These are phyloP conservation scores for Eristalis arbustorum DNA, from an alignment of 2,888 invertebrate species.

Conservation along the genomic window DNA sequence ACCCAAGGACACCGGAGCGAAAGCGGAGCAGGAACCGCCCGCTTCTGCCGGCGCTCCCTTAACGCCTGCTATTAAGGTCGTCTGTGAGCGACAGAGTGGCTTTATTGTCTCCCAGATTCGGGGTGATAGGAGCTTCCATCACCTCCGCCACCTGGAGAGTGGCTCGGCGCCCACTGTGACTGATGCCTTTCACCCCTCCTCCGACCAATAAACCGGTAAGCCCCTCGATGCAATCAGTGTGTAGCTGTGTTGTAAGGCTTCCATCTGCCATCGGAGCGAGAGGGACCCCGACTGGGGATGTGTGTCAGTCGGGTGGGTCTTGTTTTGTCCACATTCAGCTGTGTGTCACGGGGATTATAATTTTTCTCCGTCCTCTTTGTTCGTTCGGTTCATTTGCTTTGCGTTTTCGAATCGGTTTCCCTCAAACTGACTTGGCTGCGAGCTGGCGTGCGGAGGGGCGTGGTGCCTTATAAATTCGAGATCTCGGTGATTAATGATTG, in stretches of 20 bases:
- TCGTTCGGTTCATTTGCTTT: slow-evolving; percentile 23
- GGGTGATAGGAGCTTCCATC: slow-evolving; percentile 13
- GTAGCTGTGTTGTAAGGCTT: slow-evolving; percentile 60
- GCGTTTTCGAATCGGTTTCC: slow-evolving; percentile 14
- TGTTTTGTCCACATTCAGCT: slow-evolving; percentile 15
- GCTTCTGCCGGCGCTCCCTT: neutral
- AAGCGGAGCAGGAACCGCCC: neutral
- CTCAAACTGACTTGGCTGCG: slow-evolving; percentile 1
- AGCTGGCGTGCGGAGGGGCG: neutral
- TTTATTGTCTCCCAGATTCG: neutral
- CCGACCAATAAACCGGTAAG: slow-evolving; percentile 49
- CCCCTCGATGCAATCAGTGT: slow-evolving; percentile 47
- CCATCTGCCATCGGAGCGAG: slow-evolving; percentile 25
- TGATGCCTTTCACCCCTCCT: slow-evolving; percentile 17
- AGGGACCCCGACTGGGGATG: neutral
- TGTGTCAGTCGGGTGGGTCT: slow-evolving; percentile 41
- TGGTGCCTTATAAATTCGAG: neutral
- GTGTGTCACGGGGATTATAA: slow-evolving; percentile 35
- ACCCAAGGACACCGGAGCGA: neutral
- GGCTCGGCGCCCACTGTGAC: neutral
- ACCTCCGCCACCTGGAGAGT: neutral
- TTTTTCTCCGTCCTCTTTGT: slow-evolving; percentile 5
- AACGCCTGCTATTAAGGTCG: slow-evolving; percentile 42
- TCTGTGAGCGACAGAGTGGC: slow-evolving; percentile 11
- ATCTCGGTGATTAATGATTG: neutral